A percentile compares a stretch with the other conserved stretches of the same genome.
Evolutionary conservation across 2,797 vertebrate genomes (phyloP).

Genomic region (Fistularia commersonii): DNA sequence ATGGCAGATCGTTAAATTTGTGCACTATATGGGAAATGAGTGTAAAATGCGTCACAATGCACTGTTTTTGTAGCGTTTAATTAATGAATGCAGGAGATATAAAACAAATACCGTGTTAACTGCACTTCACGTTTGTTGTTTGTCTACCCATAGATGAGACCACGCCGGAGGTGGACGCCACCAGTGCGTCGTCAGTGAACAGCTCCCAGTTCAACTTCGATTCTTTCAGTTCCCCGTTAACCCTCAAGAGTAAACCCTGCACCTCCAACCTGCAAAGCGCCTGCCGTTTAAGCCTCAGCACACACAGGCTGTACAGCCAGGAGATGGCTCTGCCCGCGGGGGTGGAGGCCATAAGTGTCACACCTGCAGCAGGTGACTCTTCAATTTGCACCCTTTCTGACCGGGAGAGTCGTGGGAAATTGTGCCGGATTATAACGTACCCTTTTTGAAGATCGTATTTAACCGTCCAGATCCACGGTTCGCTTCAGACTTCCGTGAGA

Average conservation of each 20-base stretch:
- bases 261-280: conserved; percentile 91
- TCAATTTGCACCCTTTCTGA: too few species aligned
- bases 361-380: conserved; percentile 90
- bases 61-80: not conserved
- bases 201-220: conserved; percentile 58
- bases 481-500: too few species aligned
- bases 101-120: conserved; percentile 1
- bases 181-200: conserved; percentile 30
- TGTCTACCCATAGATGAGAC: conserved; percentile 72
- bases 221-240: conserved; percentile 63
- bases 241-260: conserved; percentile 79
- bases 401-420: too few species aligned
- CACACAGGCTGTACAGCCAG: conserved; percentile 86
- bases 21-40: too few species aligned
- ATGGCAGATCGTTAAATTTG: too few species aligned
- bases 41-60: too few species aligned
- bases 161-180: conserved; percentile 37
- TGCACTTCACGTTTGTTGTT: not conserved
- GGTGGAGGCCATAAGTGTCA: conserved; percentile 87
- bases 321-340: conserved; percentile 86
- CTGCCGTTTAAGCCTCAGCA: conserved; percentile 85
- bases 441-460: too few species aligned
- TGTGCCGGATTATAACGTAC: too few species aligned
- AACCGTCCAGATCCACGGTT: too few species aligned
- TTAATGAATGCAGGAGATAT: not conserved